These are phyloP conservation scores for Platyscapa corneri DNA, from an alignment of 1,140 invertebrate species.

Conservation along the genomic window DNA sequence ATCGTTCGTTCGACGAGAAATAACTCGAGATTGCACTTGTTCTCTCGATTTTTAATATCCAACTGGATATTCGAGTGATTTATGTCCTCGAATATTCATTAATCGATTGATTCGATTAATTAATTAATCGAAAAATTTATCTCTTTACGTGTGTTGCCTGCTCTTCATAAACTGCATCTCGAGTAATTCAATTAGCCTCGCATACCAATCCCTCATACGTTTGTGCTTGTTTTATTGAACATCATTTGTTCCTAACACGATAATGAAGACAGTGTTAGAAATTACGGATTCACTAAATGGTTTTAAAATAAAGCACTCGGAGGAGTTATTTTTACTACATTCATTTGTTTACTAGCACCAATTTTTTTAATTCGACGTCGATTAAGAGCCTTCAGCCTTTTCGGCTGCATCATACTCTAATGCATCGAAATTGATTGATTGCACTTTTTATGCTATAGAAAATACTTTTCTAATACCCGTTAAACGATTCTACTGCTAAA, in stretches of 20 bases:
- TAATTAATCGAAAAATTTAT: background rate
- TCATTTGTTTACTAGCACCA: background rate
- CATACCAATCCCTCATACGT: background rate
- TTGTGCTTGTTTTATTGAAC: conserved; percentile 7
- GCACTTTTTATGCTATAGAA: too few relatives aligned
- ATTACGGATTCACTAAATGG: background rate
- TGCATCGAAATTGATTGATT: too few relatives aligned
- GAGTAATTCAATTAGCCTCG: conserved; percentile 23
- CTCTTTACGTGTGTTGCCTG: background rate
- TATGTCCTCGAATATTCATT: background rate
- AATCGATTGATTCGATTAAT: background rate
- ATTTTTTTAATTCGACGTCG: background rate
- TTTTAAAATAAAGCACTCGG: background rate
- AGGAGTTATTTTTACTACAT: background rate
- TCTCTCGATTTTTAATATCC: background rate
- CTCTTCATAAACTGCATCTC: background rate
- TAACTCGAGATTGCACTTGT: background rate
- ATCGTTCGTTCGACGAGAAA: background rate
- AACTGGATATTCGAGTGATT: background rate
- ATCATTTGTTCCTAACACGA: background rate
- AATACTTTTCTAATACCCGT: too few relatives aligned
- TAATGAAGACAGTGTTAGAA: conserved; percentile 6
- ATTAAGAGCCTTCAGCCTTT: background rate
- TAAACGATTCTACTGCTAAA: too few relatives aligned
- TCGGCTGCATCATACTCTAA: too few relatives aligned